These are phyloP conservation scores for Pyralis farinalis DNA, from an alignment of 2,888 invertebrate genomes.

Conservation along the genomic window DNA sequence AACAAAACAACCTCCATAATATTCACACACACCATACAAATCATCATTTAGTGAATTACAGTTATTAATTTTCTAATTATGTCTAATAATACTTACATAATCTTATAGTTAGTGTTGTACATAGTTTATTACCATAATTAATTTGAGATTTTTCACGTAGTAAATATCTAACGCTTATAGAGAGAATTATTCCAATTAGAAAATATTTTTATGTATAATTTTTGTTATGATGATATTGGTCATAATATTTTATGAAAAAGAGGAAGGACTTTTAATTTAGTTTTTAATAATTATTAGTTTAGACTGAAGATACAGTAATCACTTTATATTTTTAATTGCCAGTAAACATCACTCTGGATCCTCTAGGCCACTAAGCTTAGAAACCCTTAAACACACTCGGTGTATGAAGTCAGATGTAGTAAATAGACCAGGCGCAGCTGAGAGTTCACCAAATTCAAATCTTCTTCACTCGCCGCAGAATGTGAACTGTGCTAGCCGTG, in stretches of 20 bases:
- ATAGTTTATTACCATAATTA: conserved; percentile 76
- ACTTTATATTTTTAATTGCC: too few species aligned
- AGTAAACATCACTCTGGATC: too few species aligned
- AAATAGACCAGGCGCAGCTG: too few species aligned
- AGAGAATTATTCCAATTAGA: conserved; percentile 72
- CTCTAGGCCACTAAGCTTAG: too few species aligned
- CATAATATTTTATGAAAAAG: conserved; percentile 38
- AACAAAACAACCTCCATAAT: conserved; percentile 79
- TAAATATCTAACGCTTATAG: conserved; percentile 73
- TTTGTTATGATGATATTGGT: conserved; percentile 49
- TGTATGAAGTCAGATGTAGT: too few species aligned
- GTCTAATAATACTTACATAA: conserved; percentile 81
- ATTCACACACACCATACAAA: conserved; percentile 77
- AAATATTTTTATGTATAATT: conserved; percentile 41
- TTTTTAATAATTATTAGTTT: conserved; percentile 15
- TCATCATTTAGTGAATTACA: conserved; percentile 74
- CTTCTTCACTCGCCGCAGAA: too few species aligned
- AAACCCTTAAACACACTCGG: too few species aligned
- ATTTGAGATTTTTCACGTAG: conserved; percentile 75
- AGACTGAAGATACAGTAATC: background rate
- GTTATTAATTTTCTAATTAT: conserved; percentile 74
- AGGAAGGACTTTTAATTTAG: conserved; percentile 18
- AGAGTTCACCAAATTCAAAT: too few species aligned
- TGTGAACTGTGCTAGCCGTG: too few species aligned
- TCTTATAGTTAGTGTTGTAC: conserved; percentile 75